Evolutionary conservation across 2,797 vertebrate genomes (phyloP), one percentile per base, ranked within the genome.

Genomic region (Sciaenops ocellatus): DNA sequence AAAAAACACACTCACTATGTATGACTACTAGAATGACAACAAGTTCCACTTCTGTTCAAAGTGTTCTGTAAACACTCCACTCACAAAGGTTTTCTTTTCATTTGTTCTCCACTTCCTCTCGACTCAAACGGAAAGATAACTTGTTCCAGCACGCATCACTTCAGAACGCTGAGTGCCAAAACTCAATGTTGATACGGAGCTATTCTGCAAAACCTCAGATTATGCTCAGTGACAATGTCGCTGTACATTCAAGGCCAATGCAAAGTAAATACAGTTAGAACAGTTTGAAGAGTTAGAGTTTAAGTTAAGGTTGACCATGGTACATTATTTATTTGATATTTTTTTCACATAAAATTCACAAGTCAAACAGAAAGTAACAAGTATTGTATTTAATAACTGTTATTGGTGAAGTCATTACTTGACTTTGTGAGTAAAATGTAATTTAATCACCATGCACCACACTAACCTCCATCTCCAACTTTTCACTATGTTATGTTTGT

Each of bases 71-170:
- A 75, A 63, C 71, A 47, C 8, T 20, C 24, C 38, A 34, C 59
- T 54, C 17, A 17, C 17, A 62, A 24, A 52, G 70, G 28, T 26
- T 42, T 44, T 28, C 59, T 54, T 62, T 72, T 34, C 22, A 56
- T 9, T 51, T 38, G 3, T 38, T 55, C 24, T 30, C 42, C 54
- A 42, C n/a, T 48, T 50, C 50, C 22, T 48, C 46, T 48, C 44
- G 6, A 3, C 34, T 75, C 7, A 34, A 6, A 15, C 11, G 7
- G 3, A 20, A 66, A 13, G 55, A 28, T 17, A 20, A 46, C 28
- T 7, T 34, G 20, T 15, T 47, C 15, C 9, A 12, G 15, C 3
- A 5, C 10, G 2, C 12, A 8, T 22, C 6, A 16, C 4, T 56
- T 30, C 11, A 50, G 44, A 16, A 47, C 55, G 8, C 5, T 22